Evolutionary conservation across 1,140 invertebrate genomes (phyloP), one percentile per base, ranked within the genome.

Genomic region (Cyphomyrmex costatus): DNA sequence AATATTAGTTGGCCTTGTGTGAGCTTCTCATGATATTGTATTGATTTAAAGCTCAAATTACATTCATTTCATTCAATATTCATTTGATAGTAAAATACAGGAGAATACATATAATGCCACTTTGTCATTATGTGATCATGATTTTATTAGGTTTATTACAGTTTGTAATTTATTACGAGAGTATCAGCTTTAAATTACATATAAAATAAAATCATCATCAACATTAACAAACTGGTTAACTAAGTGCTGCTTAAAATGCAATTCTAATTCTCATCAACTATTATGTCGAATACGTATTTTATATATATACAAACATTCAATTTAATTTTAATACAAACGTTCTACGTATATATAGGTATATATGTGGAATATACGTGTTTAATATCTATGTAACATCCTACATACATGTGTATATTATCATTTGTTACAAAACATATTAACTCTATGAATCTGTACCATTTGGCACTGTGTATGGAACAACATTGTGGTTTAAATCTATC

Each of bases 201-300:
- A 1, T 19, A 74, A 61, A 73, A 49, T 73, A n/a, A 8, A 83
- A 73, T 30, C 12, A 73, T 30, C 12, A 30, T 58, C 14, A 30
- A 16, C 14, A 27, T 42, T 7, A 60, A 60, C 7, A 46, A 46
- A 7, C 1, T 60, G 24, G 19, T 80, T 60, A 74, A 4, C 16
- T 30, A 58, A 42, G n/a, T 82, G 19, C 16, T 82, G 21, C 33
- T 49, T 60, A 33, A 82, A 80, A 74, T 7, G 1, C 8, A 58
- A 74, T 73, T 74, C 60, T 24, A 49, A 74, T 49, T 33, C 24
- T 82, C 71, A 7, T 46, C 42, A 71, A 46, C 21, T 51, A 71
- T 58, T 60, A 60, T 65, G 2, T 42, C 7, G 6, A 83, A 60
- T 33, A 7, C 12, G 36, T 53, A 12, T 60, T 73, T 73, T 58